phyloP scores from a whole-genome alignment of 1,140 invertebrate genomes.

The Brachionus koreanus region DNA sequence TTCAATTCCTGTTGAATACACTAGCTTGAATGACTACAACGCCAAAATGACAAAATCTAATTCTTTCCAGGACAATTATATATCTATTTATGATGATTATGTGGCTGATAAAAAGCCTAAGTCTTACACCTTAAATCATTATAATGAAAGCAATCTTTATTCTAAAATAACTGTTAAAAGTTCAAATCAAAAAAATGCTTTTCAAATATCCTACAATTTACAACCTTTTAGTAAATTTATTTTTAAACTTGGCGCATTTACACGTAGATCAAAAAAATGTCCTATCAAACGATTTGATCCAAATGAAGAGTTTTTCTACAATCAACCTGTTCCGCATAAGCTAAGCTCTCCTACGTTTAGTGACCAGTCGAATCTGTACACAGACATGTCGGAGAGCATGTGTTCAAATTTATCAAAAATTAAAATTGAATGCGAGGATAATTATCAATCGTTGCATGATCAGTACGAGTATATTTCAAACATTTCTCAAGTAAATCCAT shows the following conservation, averaged over 20 bases:
- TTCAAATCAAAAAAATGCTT: neutral
- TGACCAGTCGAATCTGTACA: constrained; percentile 18
- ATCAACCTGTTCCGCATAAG: neutral
- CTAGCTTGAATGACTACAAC: constrained; percentile 1
- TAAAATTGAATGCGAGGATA: neutral
- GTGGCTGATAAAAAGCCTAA: neutral
- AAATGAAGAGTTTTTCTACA: constrained; percentile 10
- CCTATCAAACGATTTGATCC: neutral
- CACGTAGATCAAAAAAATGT: neutral
- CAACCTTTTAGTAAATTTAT: neutral
- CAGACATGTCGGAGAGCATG: constrained; percentile 24
- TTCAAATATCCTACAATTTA: neutral
- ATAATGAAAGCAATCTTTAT: neutral
- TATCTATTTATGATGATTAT: neutral
- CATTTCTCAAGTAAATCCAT: neutral
- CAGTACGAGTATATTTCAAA: constrained; percentile 18
- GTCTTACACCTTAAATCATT: neutral
- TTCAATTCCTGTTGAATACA: neutral
- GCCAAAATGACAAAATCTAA: neutral
- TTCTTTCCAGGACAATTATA: neutral
- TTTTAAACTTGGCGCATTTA: neutral
- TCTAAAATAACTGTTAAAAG: neutral
- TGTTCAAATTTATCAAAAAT: neutral
- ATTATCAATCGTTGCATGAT: constrained; percentile 18
- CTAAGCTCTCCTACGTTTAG: neutral